These are phyloP conservation scores for Drosophila fulvimacula DNA, from an alignment of 2,888 invertebrate genomes.

Conservation along the genomic window DNA sequence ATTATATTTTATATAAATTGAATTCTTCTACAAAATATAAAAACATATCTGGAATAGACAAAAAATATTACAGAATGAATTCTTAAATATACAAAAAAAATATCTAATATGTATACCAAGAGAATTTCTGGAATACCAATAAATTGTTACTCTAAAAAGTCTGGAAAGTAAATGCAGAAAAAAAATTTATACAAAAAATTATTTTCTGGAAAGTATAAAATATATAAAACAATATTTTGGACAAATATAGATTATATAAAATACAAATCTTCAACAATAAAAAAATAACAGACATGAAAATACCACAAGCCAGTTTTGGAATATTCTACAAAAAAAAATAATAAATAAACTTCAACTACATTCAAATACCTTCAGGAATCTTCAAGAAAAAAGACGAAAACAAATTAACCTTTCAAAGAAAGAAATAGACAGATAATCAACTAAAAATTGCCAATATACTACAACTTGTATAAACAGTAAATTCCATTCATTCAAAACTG, in stretches of 20 bases:
- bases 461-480: accelerated
- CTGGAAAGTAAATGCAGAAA: too few species aligned
- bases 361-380: neutral
- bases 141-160: too few species aligned
- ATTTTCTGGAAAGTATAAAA: neutral
- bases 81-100: too few species aligned
- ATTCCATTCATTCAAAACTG: too few species aligned
- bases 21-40: neutral
- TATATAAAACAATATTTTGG: neutral
- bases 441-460: neutral
- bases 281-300: neutral
- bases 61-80: too few species aligned
- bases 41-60: neutral
- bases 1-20: neutral
- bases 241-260: neutral
- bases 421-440: neutral
- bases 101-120: too few species aligned
- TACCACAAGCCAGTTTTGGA: neutral
- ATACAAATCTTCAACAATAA: neutral
- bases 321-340: neutral
- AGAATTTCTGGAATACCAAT: too few species aligned
- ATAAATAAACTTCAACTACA: neutral
- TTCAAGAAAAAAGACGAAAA: neutral
- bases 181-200: neutral
- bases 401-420: neutral